Evolutionary conservation across 1,140 invertebrate genomes (phyloP), one percentile per base, ranked within the genome.

Genomic region (Bombus affinis): DNA sequence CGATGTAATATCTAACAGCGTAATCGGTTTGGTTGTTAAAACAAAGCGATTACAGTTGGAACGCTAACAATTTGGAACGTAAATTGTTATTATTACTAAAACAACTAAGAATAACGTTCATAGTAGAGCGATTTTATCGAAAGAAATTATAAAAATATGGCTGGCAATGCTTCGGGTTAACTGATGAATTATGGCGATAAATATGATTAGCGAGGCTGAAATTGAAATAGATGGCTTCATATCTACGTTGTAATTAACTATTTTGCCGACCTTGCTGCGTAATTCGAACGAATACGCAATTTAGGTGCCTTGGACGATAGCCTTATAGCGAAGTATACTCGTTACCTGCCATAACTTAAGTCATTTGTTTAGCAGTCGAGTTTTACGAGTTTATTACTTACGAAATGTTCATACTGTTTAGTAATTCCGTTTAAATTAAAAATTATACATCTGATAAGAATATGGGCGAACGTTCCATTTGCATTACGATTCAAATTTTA

Each of bases 201-300:
- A 53, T 39, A 25, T 32, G 22, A 53, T 80, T 80, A 80, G 12
- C 42, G 25, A 39, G 78, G 4, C 25, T 25, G 9, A 47, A 80
- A 80, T 80, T 80, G 44, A 68, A 68, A 79, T 10, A 53, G 8
- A 70, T 44, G 32, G 28, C 32, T 70, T 80, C 42, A 22, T 70
- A 70, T 80, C 32, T 47, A 25, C 65, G 28, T 5, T 18, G 3
- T 70, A 68, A 80, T 47, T 78, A 78, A 42, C 37, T 37, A 77
- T 62, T 77, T 77, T 9, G 13, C 57, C 35, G 37, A 62, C 57
- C 28, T 77, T 62, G 75, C 75, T 42, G 15, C 37, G 25, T 62
- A 62, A 62, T 62, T 77, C 32, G 15, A 75, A 75, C 47, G 35
- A 57, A 75, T 75, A 57, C 6, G 53, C 37, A 42, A 76, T 62